Evolutionary conservation across 1,140 invertebrate species (phyloP).

Genomic region (Tenebrio molitor): DNA sequence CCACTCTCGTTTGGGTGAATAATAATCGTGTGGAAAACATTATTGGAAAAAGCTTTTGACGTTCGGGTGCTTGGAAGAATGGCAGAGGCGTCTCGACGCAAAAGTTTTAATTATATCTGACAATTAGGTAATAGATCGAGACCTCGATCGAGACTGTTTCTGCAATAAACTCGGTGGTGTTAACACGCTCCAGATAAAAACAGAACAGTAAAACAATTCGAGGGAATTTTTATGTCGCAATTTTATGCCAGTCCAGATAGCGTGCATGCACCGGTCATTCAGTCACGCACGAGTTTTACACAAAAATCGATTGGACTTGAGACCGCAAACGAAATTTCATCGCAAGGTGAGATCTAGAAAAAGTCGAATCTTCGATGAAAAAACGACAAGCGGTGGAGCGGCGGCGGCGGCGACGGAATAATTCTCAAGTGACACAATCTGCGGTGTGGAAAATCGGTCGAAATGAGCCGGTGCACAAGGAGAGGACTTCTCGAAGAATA

Average conservation of each 20-base stretch:
- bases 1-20: no score
- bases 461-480: no score
- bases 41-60: no score
- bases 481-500: no score
- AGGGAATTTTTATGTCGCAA: not conserved
- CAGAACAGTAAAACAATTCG: not conserved
- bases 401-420: conserved; percentile 13
- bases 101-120: no score
- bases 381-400: not conserved
- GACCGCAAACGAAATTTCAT: conserved; percentile 9
- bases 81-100: no score
- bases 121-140: no score
- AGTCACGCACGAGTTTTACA: conserved; percentile 38
- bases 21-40: no score
- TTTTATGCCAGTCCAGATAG: conserved; percentile 13
- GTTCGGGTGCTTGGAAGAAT: no score
- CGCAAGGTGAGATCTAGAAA: conserved; percentile 15
- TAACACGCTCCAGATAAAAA: not conserved
- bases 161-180: no score
- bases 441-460: no score
- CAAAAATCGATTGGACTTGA: conserved; percentile 29
- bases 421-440: not conserved
- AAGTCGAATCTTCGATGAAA: not conserved
- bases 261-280: conserved; percentile 36
- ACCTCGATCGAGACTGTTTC: no score